A percentile compares a stretch with the other conserved stretches of the same genome.
Conservation (phyloP, 2,797 vertebrate genomes). For the Enteromius argenteus region DNA sequence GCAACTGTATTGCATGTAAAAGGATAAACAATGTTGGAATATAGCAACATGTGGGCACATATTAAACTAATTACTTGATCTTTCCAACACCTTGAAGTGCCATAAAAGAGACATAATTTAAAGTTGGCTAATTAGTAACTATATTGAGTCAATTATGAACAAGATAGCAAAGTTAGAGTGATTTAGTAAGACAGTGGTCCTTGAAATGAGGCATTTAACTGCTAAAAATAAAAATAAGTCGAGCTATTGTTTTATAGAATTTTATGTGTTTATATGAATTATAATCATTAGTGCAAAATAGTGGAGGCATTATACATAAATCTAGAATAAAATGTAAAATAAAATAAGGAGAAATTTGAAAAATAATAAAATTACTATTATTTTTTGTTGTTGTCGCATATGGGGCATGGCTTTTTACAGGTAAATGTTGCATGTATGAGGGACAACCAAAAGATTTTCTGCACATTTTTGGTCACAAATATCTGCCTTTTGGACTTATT, state of each 20-base stretch:
- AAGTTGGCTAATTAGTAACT: conserved; percentile 38
- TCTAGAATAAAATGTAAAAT: background rate
- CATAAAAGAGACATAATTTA: conserved; percentile 17
- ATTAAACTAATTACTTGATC: conserved; percentile 32
- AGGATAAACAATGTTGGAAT: conserved; percentile 26
- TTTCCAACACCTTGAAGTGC: conserved; percentile 25
- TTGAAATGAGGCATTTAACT: background rate
- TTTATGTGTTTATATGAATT: background rate
- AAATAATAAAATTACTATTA: background rate
- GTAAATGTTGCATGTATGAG: background rate
- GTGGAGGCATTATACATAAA: background rate
- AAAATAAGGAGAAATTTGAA: too few species aligned
- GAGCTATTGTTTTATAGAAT: background rate
- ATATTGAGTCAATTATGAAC: conserved; percentile 15
- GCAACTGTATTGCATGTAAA: background rate
- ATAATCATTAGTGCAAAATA: background rate
- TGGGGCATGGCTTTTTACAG: background rate
- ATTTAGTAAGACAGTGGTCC: background rate
- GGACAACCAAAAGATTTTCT: background rate
- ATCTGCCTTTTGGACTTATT: background rate
- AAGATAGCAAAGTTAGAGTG: background rate
- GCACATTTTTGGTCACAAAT: background rate
- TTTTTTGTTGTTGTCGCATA: background rate
- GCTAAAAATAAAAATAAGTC: background rate
- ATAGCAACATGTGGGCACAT: conserved; percentile 29